Base-by-base conservation (phyloP, 1,140 invertebrate species). In the Cherax quadricarinatus region DNA sequence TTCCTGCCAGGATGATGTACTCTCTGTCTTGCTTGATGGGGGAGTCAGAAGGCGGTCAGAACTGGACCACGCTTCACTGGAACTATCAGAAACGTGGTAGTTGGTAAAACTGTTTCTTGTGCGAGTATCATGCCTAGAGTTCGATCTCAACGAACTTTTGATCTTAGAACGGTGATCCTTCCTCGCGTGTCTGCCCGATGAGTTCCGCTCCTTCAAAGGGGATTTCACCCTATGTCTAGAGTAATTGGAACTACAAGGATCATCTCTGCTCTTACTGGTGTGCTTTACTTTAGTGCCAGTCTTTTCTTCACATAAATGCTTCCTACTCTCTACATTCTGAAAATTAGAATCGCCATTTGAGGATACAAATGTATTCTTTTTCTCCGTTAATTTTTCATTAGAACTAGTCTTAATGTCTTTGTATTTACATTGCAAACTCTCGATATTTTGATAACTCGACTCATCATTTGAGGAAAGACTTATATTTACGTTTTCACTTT, bases 91-190 rank as follows among this genome's bases (percentile, higher is more conserved):
- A 48, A 21, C 12, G 62, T 48, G 12, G 75, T 16, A 14, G 51
- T 16, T n/a, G 9, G 70, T n/a, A 30, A 10, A 87, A 14, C 78
- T 80, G 60, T 88, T 48, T 79, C 57, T 80, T n/a, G 73, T 30
- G 14, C 70, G 41, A 7, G 83, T 48, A 14, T 49, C 14, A 12
- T 48, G 18, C 18, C 75, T 9, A 16, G 21, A 30, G 18, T 9
- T 53, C 4, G 75, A 88, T n/a, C 78, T 53, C 14, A 75, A 88
- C 1, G 86, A 88, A 73, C 57, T 80, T 57, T 88, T 88, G 12
- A 88, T 73, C 78, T 88, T 88, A 3, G 75, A 88, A 80, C 60
- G 80, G 53, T 88, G 86, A 30, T 88, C 86, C 57, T 88, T 88
- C 57, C 60, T 88, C 16, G 16, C 4, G 53, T 57, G 75, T 80